A percentile compares a stretch with the other conserved stretches of the same genome.
Evolutionary conservation across 2,888 invertebrate species (phyloP).

Genomic region (Nemurella pictetii): DNA sequence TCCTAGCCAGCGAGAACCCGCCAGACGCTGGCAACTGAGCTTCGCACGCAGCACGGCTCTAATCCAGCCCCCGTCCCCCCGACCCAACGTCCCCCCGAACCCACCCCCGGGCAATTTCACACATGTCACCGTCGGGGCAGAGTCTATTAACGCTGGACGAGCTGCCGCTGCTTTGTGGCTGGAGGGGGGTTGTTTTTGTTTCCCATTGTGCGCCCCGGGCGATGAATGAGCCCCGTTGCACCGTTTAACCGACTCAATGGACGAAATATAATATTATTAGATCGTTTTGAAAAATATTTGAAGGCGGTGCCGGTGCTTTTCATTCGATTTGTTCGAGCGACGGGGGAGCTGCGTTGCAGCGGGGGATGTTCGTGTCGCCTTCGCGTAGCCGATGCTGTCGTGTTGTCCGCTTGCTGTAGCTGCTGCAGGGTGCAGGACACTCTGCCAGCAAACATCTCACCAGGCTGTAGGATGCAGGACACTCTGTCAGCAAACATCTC

Average conservation of each 20-base stretch:
- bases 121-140: neutral
- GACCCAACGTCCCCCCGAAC: neutral
- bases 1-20: no score
- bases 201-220: neutral
- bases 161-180: no score
- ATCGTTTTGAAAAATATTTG: constrained; percentile 30
- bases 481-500: no score
- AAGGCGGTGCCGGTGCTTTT: constrained; percentile 9
- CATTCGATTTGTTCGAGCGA: no score
- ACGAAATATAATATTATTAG: constrained; percentile 30
- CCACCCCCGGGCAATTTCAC: neutral
- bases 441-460: no score
- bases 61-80: neutral
- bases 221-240: neutral
- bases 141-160: neutral
- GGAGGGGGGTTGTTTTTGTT: neutral
- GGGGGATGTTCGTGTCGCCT: no score
- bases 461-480: no score
- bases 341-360: no score
- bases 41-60: neutral
- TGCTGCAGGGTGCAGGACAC: no score
- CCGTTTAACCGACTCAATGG: neutral
- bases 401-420: no score
- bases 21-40: no score
- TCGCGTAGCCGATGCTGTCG: no score